Percentiles rank a stretch among this genome's conserved stretches.
Evolutionary conservation across 1,140 invertebrate genomes (phyloP).

Genomic region (Parasteatoda tepidariorum): DNA sequence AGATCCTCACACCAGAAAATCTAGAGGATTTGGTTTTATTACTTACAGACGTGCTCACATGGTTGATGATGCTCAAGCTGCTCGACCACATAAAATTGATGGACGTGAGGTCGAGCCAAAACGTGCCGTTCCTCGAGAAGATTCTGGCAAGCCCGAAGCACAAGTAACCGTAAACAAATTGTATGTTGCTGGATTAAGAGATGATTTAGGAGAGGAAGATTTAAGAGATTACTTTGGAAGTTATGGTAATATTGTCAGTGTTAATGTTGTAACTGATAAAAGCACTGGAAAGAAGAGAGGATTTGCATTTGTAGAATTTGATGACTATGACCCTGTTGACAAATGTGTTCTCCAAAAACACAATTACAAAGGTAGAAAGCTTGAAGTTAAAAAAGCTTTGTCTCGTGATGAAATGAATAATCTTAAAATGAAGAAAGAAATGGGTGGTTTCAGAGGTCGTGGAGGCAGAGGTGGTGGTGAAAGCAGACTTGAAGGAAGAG

Average conservation of each 20-base stretch:
- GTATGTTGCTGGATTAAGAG: conserved; percentile 90
- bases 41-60: conserved; percentile 89
- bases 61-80: conserved; percentile 94
- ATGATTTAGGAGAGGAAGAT: conserved; percentile 90
- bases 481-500: conserved; percentile 28
- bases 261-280: conserved; percentile 87
- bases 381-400: conserved; percentile 73
- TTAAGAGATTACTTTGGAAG: conserved; percentile 83
- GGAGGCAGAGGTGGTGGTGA: conserved; percentile 32
- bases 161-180: conserved; percentile 95
- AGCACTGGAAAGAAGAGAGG: conserved; percentile 91
- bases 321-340: conserved; percentile 96
- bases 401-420: conserved; percentile 70
- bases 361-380: conserved; percentile 68
- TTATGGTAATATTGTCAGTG: conserved; percentile 85
- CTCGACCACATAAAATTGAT: conserved; percentile 84
- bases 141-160: conserved; percentile 88
- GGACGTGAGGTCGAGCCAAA: conserved; percentile 95
- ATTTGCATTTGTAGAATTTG: conserved; percentile 96
- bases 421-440: conserved; percentile 62
- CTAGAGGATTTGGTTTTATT: conserved; percentile 96
- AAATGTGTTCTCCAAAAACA: conserved; percentile 80
- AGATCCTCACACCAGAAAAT: conserved; percentile 88
- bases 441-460: conserved; percentile 55
- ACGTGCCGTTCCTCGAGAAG: conserved; percentile 90